Base-by-base conservation (phyloP, 2,797 vertebrate species). In the Menidia menidia region DNA sequence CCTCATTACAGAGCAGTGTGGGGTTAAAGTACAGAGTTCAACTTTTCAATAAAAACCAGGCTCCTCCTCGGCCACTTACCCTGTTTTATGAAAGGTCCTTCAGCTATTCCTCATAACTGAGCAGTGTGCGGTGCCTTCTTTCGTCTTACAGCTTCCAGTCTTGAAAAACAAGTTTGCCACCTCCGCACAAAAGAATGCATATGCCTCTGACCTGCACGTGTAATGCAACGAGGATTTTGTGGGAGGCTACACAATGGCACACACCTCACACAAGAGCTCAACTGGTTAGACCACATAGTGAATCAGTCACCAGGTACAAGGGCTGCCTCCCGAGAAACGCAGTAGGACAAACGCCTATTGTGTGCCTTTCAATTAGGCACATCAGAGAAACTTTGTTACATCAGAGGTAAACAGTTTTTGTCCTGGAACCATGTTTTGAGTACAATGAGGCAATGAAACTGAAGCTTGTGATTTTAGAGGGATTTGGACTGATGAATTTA, bases 281-380 rank as follows among this genome's bases (percentile, higher is more conserved):
- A 81, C 87, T 76, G 77, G 87, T 90, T 86, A 25, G 33, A 81
- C 73, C 42, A 63, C 68, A 79, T 65, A 53, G 18, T 53, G 8
- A 61, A 42, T 60, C 18, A 39, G 19, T 66, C 2, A 54, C 0
- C 0, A 1, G 43, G 9, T 12, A 7, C 35, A 39, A 25, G 25
- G 25, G 25, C 16, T 16, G 1, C 4, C 32, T 61, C 2, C 35
- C 0, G 18, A 4, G 31, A 66, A 63, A 50, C 55, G 5, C 25
- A 68, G 18, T 35, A 2, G 45, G 11, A 45, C 13, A 32, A 33
- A 2, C 6, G 19, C 3, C 32, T 57, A 12, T 30, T 48, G 41
- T 68, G 30, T 18, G n/a, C 18, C 60, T 44, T 65, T 33, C 59
- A 14, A 60, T 47, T 2, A 1, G 0, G 25, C 25, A 4, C 32